These are phyloP conservation scores for Morone chrysops DNA, from an alignment of 2,113 vertebrate species.

Conservation along the genomic window DNA sequence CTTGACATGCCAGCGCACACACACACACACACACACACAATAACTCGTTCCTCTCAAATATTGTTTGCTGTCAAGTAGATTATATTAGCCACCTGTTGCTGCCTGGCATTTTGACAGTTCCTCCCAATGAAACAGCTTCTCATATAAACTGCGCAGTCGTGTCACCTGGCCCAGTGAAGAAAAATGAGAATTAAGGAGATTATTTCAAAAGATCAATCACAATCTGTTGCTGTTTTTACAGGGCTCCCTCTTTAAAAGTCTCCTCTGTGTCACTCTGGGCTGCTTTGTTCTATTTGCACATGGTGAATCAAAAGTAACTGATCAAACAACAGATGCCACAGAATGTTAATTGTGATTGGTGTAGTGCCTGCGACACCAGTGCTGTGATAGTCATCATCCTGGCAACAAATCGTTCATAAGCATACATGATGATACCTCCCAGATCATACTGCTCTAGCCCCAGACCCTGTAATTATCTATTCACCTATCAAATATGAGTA, in stretches of 20 bases:
- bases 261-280: conserved; percentile 45
- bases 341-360: conserved; percentile 3
- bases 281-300: conserved; percentile 13
- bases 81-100: conserved; percentile 80
- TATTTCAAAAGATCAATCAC: conserved; percentile 64
- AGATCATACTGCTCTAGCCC: background rate
- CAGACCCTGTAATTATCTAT: conserved; percentile 23
- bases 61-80: conserved; percentile 38
- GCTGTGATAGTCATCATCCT: background rate
- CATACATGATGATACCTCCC: background rate
- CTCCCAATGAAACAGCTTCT: conserved; percentile 55
- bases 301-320: conserved; percentile 24
- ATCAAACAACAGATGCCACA: conserved; percentile 49
- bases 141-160: conserved; percentile 27
- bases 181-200: conserved; percentile 55
- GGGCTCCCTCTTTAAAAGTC: conserved; percentile 13
- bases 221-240: conserved; percentile 56
- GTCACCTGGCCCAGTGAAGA: conserved; percentile 34
- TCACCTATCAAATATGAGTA: conserved; percentile 10
- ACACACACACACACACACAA: conserved; percentile 1
- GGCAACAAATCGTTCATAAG: background rate
- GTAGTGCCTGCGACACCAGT: background rate
- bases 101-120: conserved; percentile 68
- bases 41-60: conserved; percentile 13
- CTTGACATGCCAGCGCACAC: background rate